phyloP scores from a whole-genome alignment of 2,888 invertebrate genomes.

The Busseola fusca region DNA sequence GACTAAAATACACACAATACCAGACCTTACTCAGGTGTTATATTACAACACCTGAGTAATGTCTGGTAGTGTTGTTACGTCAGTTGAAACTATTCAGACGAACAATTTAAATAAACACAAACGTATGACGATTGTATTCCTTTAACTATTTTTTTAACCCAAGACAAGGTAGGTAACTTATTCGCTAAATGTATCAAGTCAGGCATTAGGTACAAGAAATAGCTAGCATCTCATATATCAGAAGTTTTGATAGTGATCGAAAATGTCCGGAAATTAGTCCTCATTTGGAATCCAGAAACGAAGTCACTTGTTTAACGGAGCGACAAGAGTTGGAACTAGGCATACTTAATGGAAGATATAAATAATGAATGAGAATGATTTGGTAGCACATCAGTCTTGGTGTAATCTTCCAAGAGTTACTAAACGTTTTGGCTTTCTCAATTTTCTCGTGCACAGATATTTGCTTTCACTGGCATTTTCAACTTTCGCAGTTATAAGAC shows the following conservation, averaged over 20 bases:
- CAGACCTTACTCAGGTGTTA: too few species aligned
- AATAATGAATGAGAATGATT: conserved; percentile 34
- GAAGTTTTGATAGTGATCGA: neutral
- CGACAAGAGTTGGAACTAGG: conserved; percentile 17
- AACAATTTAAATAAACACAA: too few species aligned
- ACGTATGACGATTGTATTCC: too few species aligned
- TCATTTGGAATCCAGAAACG: conserved; percentile 27
- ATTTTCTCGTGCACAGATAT: neutral
- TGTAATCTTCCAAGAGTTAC: neutral
- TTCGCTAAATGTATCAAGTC: neutral
- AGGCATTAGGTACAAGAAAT: neutral
- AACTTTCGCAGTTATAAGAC: neutral
- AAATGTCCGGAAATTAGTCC: conserved; percentile 36
- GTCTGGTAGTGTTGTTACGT: too few species aligned
- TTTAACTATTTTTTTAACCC: too few species aligned
- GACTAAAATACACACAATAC: too few species aligned
- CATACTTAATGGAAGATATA: conserved; percentile 23
- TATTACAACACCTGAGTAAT: too few species aligned
- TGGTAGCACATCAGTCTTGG: conserved; percentile 11
- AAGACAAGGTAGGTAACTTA: too few species aligned
- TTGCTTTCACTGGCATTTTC: neutral
- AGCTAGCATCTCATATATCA: neutral
- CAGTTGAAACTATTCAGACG: too few species aligned
- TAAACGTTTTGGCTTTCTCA: conserved; percentile 2
- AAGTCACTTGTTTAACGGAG: conserved; percentile 31